Percentiles rank a stretch among this genome's conserved stretches.
These are phyloP conservation scores for Hydropsyche tenuis DNA, from an alignment of 1,140 invertebrate species.

Conservation along the genomic window DNA sequence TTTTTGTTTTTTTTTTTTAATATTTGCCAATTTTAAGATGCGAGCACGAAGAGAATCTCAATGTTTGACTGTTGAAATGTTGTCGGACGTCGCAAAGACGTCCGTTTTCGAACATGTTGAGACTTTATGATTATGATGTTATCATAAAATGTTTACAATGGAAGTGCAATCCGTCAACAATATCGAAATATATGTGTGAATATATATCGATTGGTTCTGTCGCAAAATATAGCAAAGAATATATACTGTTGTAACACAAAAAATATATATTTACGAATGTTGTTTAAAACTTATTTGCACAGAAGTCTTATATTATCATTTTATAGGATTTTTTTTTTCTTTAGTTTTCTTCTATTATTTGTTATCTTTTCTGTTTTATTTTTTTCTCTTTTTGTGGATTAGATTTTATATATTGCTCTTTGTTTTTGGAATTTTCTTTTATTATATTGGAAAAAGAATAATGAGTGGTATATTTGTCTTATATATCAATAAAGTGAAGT, in stretches of 20 bases:
- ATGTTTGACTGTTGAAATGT: neutral
- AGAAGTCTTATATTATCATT: neutral
- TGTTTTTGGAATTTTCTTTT: conserved; percentile 25
- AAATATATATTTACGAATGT: neutral
- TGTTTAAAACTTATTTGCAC: conserved; percentile 16
- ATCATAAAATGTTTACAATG: conserved; percentile 40
- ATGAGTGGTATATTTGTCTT: conserved; percentile 20
- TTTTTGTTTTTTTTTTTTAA: no score
- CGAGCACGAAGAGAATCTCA: neutral
- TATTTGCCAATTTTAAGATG: neutral
- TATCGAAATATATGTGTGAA: neutral
- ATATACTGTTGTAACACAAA: conserved; percentile 1
- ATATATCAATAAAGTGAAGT: conserved; percentile 38
- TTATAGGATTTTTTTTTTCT: conserved; percentile 8
- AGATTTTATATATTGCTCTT: conserved; percentile 26
- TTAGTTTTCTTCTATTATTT: conserved; percentile 21
- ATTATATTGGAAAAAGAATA: conserved; percentile 12
- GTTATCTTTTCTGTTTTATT: conserved; percentile 36
- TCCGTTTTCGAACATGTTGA: neutral
- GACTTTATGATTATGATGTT: conserved; percentile 15
- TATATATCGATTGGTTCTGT: neutral
- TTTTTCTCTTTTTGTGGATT: conserved; percentile 16
- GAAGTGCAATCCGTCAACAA: conserved; percentile 31
- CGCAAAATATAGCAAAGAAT: conserved; percentile 23
- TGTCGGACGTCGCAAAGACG: neutral